Evolutionary conservation across 2,797 vertebrate genomes (phyloP).

Genomic region (Lithobates sylvaticus): DNA sequence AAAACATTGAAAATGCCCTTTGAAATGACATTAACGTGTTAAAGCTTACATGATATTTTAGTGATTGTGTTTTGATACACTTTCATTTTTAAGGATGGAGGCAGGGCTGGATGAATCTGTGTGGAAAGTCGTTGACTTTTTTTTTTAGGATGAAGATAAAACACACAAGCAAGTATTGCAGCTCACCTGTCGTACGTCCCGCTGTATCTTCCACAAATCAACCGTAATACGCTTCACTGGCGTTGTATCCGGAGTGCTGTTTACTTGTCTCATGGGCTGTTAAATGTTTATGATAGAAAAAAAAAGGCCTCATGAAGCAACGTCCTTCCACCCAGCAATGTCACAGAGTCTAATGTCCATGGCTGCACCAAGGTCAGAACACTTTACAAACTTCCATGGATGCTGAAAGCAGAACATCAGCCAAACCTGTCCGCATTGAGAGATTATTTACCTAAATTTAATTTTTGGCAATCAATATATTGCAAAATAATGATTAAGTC

Average conservation of each 20-base stretch:
- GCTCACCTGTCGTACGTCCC: constrained; percentile 59
- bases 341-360: background rate
- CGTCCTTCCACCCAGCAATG: constrained; percentile 15
- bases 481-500: too few relatives aligned
- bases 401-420: background rate
- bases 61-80: too few relatives aligned
- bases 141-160: too few relatives aligned
- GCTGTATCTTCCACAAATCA: constrained; percentile 64
- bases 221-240: constrained; percentile 58
- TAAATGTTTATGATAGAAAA: constrained; percentile 36
- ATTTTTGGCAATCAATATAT: too few relatives aligned
- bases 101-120: too few relatives aligned
- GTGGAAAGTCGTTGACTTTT: too few relatives aligned
- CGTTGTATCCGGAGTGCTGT: constrained; percentile 18
- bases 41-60: too few relatives aligned
- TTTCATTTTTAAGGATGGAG: too few relatives aligned
- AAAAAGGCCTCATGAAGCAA: constrained; percentile 4
- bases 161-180: background rate
- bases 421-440: background rate
- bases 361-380: background rate
- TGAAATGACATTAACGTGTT: too few relatives aligned
- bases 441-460: background rate
- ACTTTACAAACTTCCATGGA: background rate
- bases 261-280: constrained; percentile 37
- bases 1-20: too few relatives aligned